Evolutionary conservation across 92 coral and sea anemone species (phyloP), one percentile per base, ranked within the genome.

Genomic region (Epizoanthus stellaris): DNA sequence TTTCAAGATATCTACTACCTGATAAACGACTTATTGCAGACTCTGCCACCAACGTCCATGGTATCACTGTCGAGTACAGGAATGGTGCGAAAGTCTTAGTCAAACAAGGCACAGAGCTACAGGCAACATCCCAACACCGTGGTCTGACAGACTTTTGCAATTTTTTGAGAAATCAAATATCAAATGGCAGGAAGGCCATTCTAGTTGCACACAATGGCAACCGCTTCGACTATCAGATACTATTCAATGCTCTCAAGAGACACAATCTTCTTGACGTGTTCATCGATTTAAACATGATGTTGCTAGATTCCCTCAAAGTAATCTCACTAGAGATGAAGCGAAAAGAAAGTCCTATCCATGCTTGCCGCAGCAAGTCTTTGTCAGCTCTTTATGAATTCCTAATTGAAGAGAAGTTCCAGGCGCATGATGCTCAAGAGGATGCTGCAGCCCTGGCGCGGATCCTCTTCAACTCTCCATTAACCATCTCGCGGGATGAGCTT

Each of bases 381-480:
- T 47, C 88, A 0, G 42, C 16, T 6, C 36, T 85, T 4, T 63
- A 59, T 43, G 59, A 76, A 43, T 85, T 62, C 43, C 20, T 76
- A 21, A 15, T 85, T 15, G 20, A 67, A 1, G 80, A 86, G 40
- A 54, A 68, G 58, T 80, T 67, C 57, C 39, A 65, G 10, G 89
- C 85, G 0, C 89, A 86, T 36, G 89, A 77, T 63, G 89, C 89
- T 0, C 40, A 6, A 66, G 89, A 76, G 17, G 89, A 77, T 77
- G 85, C 49, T 4, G 21, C 38, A 65, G 89, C 89, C 14, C 57
- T 86, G 14, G 13, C 54, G 3, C 64, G 65, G 20, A 76, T 85
- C 14, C 38, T 73, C 21, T 83, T 72, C 34, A 1, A 58, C 20
- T 60, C 76, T 12, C 40, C 63, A 5, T 23, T 85, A 4, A 85